Percentiles rank a stretch among this genome's conserved stretches.
phyloP scores from a whole-genome alignment of 2,888 invertebrate genomes.

The Apantesis nais region DNA sequence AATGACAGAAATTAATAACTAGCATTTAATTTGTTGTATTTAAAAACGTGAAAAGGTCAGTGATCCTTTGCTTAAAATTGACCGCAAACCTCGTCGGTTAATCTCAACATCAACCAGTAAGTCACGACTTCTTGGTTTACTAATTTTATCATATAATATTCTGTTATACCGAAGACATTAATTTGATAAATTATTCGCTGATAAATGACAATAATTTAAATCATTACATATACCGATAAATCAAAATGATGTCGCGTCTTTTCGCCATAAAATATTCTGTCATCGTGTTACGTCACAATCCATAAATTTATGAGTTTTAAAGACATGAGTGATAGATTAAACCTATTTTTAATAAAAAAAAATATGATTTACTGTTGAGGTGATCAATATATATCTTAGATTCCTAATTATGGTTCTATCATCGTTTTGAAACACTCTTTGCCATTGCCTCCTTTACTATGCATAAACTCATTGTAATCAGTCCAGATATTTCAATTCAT shows the following conservation, averaged over 20 bases:
- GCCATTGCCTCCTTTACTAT: background rate
- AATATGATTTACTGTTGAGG: conserved; percentile 3
- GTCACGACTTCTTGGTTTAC: background rate
- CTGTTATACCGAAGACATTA: conserved; percentile 10
- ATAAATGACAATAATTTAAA: conserved; percentile 15
- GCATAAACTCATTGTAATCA: background rate
- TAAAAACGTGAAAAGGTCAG: background rate
- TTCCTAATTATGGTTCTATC: background rate
- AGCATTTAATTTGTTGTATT: background rate
- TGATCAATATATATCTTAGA: background rate
- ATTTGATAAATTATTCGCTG: conserved; percentile 25
- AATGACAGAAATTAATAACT: too few species aligned
- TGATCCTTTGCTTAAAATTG: background rate
- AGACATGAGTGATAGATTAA: conserved; percentile 18
- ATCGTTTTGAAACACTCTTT: background rate
- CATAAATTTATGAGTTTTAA: conserved; percentile 14
- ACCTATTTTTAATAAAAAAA: conserved; percentile 1
- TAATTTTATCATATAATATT: conserved; percentile 14
- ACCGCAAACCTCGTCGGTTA: background rate
- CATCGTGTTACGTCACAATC: conserved; percentile 17
- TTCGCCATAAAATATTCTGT: conserved; percentile 20
- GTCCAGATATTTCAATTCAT: background rate
- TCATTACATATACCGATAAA: conserved; percentile 29
- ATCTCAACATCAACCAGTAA: conserved; percentile 6
- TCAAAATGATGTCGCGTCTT: conserved; percentile 26